phyloP scores from a whole-genome alignment of 2,888 invertebrate genomes.

The Micropterix aruncella region DNA sequence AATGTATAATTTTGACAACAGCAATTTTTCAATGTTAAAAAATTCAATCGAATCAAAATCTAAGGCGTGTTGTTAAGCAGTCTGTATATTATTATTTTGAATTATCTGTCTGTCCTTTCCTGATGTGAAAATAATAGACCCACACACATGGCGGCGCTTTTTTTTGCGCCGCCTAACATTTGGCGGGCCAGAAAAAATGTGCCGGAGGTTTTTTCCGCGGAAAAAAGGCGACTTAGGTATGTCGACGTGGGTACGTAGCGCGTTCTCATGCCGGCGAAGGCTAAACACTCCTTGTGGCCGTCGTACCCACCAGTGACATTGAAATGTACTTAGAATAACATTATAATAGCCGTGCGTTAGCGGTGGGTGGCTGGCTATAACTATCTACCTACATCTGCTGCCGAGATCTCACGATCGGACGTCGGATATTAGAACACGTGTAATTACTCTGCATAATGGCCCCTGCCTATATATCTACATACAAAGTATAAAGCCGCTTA shows the following conservation, averaged over 20 bases:
- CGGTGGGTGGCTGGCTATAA: neutral
- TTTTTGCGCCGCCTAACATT: neutral
- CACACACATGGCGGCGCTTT: neutral
- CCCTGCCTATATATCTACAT: neutral
- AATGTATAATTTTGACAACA: no score
- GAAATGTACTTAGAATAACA: neutral
- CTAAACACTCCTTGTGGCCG: neutral
- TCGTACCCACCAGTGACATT: neutral
- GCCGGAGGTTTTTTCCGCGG: neutral
- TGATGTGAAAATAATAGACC: neutral
- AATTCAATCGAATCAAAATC: no score
- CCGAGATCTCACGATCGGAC: neutral
- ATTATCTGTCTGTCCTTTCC: no score
- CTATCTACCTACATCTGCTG: neutral
- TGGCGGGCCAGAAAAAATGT: neutral
- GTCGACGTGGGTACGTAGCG: neutral
- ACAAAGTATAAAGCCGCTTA: no score
- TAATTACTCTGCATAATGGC: neutral
- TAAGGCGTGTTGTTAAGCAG: no score
- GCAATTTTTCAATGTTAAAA: no score
- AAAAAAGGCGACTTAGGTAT: neutral
- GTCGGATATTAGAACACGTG: neutral
- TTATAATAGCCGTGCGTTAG: neutral
- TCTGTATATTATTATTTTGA: no score
- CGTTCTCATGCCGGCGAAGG: neutral